Evolutionary conservation across 2,888 invertebrate species (phyloP).

Genomic region (Hirtodrosophila histrioides): DNA sequence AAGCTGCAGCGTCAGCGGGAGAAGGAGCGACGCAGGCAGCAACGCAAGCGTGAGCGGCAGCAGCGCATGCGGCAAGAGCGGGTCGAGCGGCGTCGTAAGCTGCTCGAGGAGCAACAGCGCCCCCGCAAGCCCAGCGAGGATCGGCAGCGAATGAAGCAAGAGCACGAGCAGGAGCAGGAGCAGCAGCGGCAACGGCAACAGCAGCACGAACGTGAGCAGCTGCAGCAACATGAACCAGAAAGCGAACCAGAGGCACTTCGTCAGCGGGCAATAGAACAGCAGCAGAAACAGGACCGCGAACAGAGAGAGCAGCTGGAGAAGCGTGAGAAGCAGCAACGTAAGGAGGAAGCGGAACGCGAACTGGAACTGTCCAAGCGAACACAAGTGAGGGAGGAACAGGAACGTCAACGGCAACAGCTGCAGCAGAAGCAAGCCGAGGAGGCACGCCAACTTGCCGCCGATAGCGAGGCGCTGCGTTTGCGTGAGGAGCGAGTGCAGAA

Average conservation of each 20-base stretch:
- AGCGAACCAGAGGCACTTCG: slow-evolving; percentile 52
- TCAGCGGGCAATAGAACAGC: slow-evolving; percentile 27
- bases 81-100: slow-evolving; percentile 46
- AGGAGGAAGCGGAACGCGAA: slow-evolving; percentile 56
- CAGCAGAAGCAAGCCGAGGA: slow-evolving; percentile 65
- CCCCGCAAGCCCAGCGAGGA: slow-evolving; percentile 34
- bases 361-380: slow-evolving; percentile 63
- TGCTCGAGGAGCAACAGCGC: slow-evolving; percentile 32
- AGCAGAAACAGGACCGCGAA: slow-evolving; percentile 37
- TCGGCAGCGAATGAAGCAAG: slow-evolving; percentile 1
- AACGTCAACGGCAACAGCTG: slow-evolving; percentile 63
- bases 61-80: slow-evolving; percentile 57
- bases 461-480: slow-evolving; percentile 63
- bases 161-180: slow-evolving; percentile 33
- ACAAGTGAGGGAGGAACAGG: slow-evolving; percentile 56
- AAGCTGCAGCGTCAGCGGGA: slow-evolving; percentile 73
- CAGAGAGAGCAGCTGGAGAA: slow-evolving; percentile 31
- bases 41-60: slow-evolving; percentile 67
- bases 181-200: slow-evolving; percentile 34
- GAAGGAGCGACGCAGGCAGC: slow-evolving; percentile 70
- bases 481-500: slow-evolving; percentile 67
- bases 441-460: slow-evolving; percentile 54
- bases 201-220: slow-evolving; percentile 42
- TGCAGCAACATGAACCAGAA: slow-evolving; percentile 47
- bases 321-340: slow-evolving; percentile 45